Conservation (phyloP, 1,140 invertebrate genomes). For the Drosophila lacertosa region DNA sequence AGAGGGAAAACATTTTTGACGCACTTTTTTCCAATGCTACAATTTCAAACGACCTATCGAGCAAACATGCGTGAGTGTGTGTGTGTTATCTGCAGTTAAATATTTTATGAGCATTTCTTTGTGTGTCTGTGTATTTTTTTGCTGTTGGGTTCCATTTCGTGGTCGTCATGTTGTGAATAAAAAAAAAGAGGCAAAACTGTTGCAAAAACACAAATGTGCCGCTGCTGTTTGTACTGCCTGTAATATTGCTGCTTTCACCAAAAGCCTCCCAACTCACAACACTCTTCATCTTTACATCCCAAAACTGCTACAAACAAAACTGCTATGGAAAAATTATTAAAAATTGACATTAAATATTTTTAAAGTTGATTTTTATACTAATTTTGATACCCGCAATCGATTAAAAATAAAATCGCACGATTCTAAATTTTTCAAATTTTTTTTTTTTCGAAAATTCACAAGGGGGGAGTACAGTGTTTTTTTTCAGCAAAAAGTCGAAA, state of each 20-base stretch:
- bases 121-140: slow-evolving; percentile 29
- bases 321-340: slow-evolving; percentile 73
- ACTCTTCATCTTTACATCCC: background rate
- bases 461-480: no score
- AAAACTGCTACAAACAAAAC: slow-evolving; percentile 33
- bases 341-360: no score
- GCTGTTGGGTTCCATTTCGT: slow-evolving; percentile 43
- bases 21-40: slow-evolving; percentile 52
- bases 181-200: slow-evolving; percentile 2
- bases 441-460: no score
- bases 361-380: no score
- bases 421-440: no score
- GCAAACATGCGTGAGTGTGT: background rate
- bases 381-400: no score
- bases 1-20: slow-evolving; percentile 36
- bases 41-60: slow-evolving; percentile 42
- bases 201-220: slow-evolving; percentile 45
- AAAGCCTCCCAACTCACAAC: no score
- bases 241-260: background rate
- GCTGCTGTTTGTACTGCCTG: slow-evolving; percentile 32
- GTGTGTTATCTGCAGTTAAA: slow-evolving; percentile 31
- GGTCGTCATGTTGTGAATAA: slow-evolving; percentile 60
- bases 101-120: slow-evolving; percentile 48
- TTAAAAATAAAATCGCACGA: no score
- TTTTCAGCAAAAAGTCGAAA: no score